Base-by-base conservation (phyloP, 1,140 invertebrate genomes). In the Caenorhabditis tropicalis region DNA sequence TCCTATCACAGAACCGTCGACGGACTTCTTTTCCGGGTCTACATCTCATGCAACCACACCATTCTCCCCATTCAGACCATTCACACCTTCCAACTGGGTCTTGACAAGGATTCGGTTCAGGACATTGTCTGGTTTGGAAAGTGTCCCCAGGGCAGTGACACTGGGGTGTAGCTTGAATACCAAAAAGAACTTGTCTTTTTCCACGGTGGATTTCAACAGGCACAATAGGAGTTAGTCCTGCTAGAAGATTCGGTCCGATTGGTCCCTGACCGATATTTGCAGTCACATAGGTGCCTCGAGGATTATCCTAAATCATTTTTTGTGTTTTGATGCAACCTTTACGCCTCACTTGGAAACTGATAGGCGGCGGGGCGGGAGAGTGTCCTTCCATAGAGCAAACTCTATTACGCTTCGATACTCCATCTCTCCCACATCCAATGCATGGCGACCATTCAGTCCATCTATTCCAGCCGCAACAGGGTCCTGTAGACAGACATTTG, bases 381-480 rank as follows among this genome's bases (percentile, higher is more conserved):
- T 56, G 48, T 24, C 84, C 82, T 29, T 85, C 84, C 39, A 48
- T 65, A 19, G 74, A 39, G 39, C 84, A 85, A 33, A 83, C 80
- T 29, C 84, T n/a, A 31, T 65, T 74, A n/a, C 84, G 27, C 21
- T 60, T 49, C 0, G 48, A 39, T 7, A 79, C 48, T 1, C 53
- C 81, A 15, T 82, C 60, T 19, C 21, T 43, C n/a, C 84, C 81
- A 27, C 58, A 82, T 29, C 56, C 58, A 43, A 79, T 82, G 81
- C 84, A 85, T 3, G 58, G 80, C 21, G 46, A 49, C 84, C 84
- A 85, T 10, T 85, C 80, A 19, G 81, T 53, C 84, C 84, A 85
- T 36, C 27, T 39, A 12, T 65, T 81, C 84, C 84, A 85, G 2
- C 29, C 65, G 60, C 84, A 85, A 36, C 84, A 85, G 2, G 82